These are phyloP conservation scores for Characodon lateralis DNA, from an alignment of 2,797 vertebrate genomes.

Conservation along the genomic window DNA sequence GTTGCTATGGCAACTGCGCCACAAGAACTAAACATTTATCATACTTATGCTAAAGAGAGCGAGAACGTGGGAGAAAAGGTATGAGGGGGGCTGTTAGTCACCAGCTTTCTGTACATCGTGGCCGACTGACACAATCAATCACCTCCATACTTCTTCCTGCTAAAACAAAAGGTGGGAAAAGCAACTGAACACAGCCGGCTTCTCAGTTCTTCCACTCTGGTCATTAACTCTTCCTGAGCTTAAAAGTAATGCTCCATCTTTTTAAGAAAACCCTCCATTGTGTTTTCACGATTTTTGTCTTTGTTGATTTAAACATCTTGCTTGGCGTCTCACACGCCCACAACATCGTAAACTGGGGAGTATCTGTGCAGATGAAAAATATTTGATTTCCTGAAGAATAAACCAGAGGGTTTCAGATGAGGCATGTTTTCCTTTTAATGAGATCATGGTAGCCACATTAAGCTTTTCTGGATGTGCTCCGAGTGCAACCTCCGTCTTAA, in stretches of 20 bases:
- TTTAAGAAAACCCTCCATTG: conserved; percentile 28
- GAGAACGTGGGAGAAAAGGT: conserved; percentile 42
- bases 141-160: conserved; percentile 28
- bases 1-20: conserved; percentile 74
- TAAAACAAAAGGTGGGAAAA: conserved; percentile 15
- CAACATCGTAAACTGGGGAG: conserved; percentile 5
- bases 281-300: conserved; percentile 12
- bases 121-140: conserved; percentile 70
- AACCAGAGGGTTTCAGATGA: conserved; percentile 29
- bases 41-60: conserved; percentile 66
- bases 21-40: conserved; percentile 71
- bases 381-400: conserved; percentile 43
- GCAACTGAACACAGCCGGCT: conserved; percentile 23
- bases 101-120: conserved; percentile 51
- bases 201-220: conserved; percentile 27
- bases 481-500: conserved; percentile 38
- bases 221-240: conserved; percentile 38
- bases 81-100: conserved; percentile 33
- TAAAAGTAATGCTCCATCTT: conserved; percentile 25
- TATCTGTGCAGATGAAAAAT: conserved; percentile 7
- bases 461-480: conserved; percentile 27
- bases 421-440: conserved; percentile 23
- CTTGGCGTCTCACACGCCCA: not conserved
- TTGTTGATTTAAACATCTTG: conserved; percentile 12
- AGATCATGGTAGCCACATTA: conserved; percentile 27